Evolutionary conservation across 2,113 vertebrate species (phyloP).

Genomic region (Oxyura jamaicensis): DNA sequence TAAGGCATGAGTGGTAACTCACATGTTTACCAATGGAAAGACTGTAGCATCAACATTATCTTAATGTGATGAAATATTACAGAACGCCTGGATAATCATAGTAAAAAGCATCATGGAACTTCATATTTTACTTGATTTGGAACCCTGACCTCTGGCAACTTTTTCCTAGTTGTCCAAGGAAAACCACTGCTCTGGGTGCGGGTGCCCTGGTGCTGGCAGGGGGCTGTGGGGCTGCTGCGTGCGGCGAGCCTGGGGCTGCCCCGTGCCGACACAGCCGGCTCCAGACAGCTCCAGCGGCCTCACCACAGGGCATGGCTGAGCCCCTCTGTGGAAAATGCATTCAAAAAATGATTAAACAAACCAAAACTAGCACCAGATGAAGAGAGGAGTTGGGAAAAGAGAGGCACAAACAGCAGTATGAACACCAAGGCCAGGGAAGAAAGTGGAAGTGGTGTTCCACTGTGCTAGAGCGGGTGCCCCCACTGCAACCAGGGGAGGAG

Average conservation of each 20-base stretch:
- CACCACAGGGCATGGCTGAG: not conserved
- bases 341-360: not conserved
- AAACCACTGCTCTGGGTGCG: not conserved
- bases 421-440: not conserved
- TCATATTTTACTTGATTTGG: not conserved
- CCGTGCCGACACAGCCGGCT: accelerated
- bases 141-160: not conserved
- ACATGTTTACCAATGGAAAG: not conserved
- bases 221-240: accelerated
- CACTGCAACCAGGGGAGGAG: not conserved
- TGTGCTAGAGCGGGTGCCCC: not conserved
- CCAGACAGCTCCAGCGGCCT: not conserved
- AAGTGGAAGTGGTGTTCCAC: not conserved
- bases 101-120: not conserved
- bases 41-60: not conserved
- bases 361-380: not conserved
- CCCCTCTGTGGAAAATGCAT: not conserved
- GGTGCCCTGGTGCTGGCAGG: not conserved
- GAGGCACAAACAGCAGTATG: not conserved
- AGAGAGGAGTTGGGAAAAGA: not conserved
- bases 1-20: not conserved
- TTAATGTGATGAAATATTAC: not conserved
- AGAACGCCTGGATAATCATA: not conserved
- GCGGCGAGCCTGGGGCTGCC: not conserved
- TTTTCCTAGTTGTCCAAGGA: not conserved